Conservation (phyloP, 2,888 invertebrate species). For the Tigriopus californicus region DNA sequence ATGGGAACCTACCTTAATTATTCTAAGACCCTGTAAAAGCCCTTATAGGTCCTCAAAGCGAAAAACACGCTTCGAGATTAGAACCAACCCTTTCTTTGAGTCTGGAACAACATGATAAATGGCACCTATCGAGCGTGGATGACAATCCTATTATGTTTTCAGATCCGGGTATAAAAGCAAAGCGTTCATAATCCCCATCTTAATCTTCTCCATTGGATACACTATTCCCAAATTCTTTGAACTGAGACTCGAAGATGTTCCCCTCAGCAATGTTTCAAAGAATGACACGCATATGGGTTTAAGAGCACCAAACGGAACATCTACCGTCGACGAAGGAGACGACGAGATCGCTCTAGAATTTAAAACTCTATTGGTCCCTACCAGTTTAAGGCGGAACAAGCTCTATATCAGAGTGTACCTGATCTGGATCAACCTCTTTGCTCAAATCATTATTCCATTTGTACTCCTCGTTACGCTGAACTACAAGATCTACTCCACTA, state of each 20-base stretch:
- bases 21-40: too few relatives aligned
- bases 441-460: constrained; percentile 3
- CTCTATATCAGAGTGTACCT: constrained; percentile 1
- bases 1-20: too few relatives aligned
- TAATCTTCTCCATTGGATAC: neutral
- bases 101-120: too few relatives aligned
- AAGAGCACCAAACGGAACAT: neutral
- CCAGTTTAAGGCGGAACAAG: neutral
- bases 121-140: neutral
- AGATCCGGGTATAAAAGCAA: neutral
- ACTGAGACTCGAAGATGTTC: neutral
- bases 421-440: neutral
- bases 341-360: too few relatives aligned
- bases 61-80: too few relatives aligned
- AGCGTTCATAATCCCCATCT: constrained; percentile 1
- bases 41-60: too few relatives aligned
- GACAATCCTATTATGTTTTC: neutral
- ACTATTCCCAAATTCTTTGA: constrained; percentile 14
- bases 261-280: neutral
- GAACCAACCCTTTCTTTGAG: too few relatives aligned
- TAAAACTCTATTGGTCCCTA: neutral
- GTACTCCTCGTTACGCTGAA: constrained; percentile 3
- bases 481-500: neutral
- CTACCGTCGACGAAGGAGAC: too few relatives aligned
- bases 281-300: neutral